Conservation (phyloP, 2,113 vertebrate genomes). For the Cryptotis parvus region DNA sequence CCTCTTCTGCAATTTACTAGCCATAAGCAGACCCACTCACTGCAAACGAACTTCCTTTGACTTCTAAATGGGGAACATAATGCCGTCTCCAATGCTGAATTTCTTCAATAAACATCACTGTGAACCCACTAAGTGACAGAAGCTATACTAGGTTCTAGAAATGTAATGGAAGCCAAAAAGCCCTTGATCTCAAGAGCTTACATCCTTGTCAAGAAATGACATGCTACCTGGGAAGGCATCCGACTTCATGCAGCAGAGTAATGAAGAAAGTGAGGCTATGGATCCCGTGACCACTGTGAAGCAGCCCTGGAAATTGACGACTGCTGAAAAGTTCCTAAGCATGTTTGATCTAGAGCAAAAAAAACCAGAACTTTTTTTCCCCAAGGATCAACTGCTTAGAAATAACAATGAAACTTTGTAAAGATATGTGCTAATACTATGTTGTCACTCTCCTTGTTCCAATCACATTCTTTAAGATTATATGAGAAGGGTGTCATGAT, state of each 20-base stretch:
- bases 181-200: background rate
- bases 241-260: background rate
- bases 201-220: background rate
- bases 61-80: conserved; percentile 27
- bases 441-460: background rate
- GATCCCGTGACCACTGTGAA: background rate
- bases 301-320: background rate
- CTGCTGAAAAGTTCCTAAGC: background rate
- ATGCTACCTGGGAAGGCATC: background rate
- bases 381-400: background rate
- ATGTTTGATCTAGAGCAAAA: background rate
- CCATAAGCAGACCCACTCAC: background rate
- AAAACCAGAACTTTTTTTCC: background rate
- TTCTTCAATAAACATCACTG: background rate
- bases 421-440: background rate
- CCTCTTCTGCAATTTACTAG: conserved; percentile 8
- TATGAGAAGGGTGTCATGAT: background rate
- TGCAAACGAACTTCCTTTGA: background rate
- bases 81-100: background rate
- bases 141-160: background rate
- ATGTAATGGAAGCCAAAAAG: background rate
- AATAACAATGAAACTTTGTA: background rate
- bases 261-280: background rate
- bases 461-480: background rate
- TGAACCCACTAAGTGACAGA: background rate